Percentiles rank a stretch among this genome's conserved stretches.
Conservation (phyloP, 2,888 invertebrate species). For the Macaria liturata region DNA sequence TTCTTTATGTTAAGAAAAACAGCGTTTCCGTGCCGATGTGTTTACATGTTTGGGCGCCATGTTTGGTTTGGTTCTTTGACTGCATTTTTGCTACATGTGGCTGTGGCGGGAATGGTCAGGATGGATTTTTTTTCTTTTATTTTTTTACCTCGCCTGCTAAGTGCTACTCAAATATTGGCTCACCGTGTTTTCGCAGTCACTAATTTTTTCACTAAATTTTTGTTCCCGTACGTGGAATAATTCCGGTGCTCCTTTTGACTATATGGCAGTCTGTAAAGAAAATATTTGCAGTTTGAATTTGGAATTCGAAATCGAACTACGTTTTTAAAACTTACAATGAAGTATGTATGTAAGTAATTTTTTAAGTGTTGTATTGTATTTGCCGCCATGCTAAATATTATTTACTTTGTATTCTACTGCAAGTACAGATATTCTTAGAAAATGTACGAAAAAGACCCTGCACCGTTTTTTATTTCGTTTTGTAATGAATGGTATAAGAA, state of each 20-base stretch:
- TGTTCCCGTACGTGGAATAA: constrained; percentile 29
- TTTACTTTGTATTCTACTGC: too few species aligned
- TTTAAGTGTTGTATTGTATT: too few species aligned
- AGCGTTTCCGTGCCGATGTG: constrained; percentile 52
- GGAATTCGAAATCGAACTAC: constrained; percentile 6
- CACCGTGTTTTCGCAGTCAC: constrained; percentile 45
- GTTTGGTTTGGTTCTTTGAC: constrained; percentile 70
- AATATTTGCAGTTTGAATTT: constrained; percentile 16
- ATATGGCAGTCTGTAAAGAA: constrained; percentile 1
- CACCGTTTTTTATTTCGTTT: constrained; percentile 20
- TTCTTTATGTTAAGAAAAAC: constrained; percentile 14
- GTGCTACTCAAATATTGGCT: constrained; percentile 65
- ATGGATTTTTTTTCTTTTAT: constrained; percentile 37
- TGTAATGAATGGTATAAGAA: constrained; percentile 39
- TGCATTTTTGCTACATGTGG: constrained; percentile 64
- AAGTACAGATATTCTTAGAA: too few species aligned
- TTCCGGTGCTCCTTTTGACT: constrained; percentile 17
- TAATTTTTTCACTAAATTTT: constrained; percentile 40
- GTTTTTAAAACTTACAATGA: too few species aligned
- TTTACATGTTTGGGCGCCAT: constrained; percentile 66
- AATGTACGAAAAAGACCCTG: neutral
- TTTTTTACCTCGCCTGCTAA: constrained; percentile 59
- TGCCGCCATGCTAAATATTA: too few species aligned
- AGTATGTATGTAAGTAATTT: too few species aligned
- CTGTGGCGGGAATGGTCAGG: constrained; percentile 63